phyloP scores from a whole-genome alignment of 2,888 invertebrate genomes.

The Invenusta paracnida region DNA sequence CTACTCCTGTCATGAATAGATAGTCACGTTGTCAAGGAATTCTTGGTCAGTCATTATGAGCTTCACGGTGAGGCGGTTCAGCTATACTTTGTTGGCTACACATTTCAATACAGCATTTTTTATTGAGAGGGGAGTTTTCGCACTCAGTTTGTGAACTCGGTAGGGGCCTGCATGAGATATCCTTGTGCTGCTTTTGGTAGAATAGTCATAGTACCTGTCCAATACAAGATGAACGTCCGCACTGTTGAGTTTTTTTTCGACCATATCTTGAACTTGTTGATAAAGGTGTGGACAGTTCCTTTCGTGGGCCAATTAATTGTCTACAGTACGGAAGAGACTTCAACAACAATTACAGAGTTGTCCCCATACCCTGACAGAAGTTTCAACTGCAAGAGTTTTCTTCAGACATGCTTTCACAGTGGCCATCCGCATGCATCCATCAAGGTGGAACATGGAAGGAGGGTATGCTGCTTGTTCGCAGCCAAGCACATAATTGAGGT shows the following conservation, averaged over 20 bases:
- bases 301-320: background rate
- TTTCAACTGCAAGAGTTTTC: constrained; percentile 33
- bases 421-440: constrained; percentile 36
- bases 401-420: constrained; percentile 37
- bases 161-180: background rate
- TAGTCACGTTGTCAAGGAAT: background rate
- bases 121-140: background rate
- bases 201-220: background rate
- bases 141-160: background rate
- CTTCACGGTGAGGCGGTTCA: background rate
- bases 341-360: constrained; percentile 32
- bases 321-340: constrained; percentile 35
- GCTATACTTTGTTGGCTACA: background rate
- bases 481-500: constrained; percentile 40
- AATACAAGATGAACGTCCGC: background rate
- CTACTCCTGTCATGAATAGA: constrained; percentile 2
- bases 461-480: constrained; percentile 43
- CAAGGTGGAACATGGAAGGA: constrained; percentile 42
- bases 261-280: constrained; percentile 11
- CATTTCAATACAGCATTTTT: constrained; percentile 11
- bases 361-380: constrained; percentile 32
- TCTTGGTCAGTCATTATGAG: background rate
- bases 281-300: constrained; percentile 32
- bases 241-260: no score
- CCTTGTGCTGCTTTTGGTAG: background rate